Evolutionary conservation across 2,797 vertebrate species (phyloP).

Genomic region (Pangasius mekongensis): DNA sequence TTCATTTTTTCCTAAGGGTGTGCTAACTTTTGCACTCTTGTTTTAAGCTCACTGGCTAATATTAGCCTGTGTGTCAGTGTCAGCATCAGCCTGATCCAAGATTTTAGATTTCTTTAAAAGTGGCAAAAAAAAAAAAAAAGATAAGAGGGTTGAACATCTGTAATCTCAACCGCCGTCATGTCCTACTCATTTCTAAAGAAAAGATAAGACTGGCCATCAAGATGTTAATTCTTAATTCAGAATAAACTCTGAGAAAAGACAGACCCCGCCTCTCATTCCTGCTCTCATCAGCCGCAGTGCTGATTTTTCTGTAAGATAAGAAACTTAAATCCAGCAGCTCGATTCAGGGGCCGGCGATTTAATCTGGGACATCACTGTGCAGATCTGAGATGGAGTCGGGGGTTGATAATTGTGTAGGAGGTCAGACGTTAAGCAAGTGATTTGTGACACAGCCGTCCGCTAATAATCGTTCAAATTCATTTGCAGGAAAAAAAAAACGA

Average conservation of each 20-base stretch:
- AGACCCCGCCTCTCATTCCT: neutral
- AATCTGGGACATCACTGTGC: conserved; percentile 39
- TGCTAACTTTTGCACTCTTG: neutral
- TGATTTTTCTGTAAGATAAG: conserved; percentile 15
- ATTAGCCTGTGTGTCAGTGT: neutral
- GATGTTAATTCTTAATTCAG: conserved; percentile 18
- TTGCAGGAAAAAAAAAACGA: conserved; percentile 85
- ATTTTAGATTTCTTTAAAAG: conserved; percentile 20
- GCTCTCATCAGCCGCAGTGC: neutral
- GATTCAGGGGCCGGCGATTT: conserved; percentile 2
- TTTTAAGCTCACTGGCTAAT: conserved; percentile 33
- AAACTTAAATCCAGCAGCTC: conserved; percentile 28
- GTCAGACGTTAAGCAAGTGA: conserved; percentile 81
- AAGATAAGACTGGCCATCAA: conserved; percentile 14
- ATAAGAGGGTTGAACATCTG: conserved; percentile 2
- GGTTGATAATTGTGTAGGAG: conserved; percentile 44
- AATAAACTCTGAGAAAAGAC: conserved; percentile 3
- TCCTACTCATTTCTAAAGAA: conserved; percentile 21
- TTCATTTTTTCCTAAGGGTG: neutral
- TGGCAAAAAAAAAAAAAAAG: neutral
- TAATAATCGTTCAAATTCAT: conserved; percentile 99
- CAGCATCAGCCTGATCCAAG: conserved; percentile 29
- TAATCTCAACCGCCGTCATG: neutral
- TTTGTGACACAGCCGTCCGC: conserved; percentile 93
- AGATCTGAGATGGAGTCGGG: conserved; percentile 32